Base-by-base conservation (phyloP, 1,140 invertebrate species). In the Zaprionus camerounensis region DNA sequence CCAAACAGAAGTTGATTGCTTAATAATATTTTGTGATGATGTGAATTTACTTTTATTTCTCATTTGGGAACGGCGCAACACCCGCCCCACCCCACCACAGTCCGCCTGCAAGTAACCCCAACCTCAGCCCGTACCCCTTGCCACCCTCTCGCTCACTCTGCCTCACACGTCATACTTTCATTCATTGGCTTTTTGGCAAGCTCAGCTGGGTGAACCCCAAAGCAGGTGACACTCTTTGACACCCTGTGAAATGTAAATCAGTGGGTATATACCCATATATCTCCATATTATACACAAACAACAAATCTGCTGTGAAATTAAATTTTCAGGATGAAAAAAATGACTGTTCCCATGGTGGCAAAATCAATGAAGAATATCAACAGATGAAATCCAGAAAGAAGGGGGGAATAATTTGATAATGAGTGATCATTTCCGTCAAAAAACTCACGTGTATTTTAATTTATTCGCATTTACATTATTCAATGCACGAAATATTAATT, bases 11-110 rank as follows among this genome's bases (percentile, higher is more conserved):
- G 85, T 84, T 88, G 84, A 88, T 88, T 88, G 84, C 84, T 88
- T 88, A 88, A 88, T 88, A 88, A 90, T 88, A 88, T 88, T 88
- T 88, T 90, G 84, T 90, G 84, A 88, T 88, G 84, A 88, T 88
- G 84, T 90, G 81, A 88, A 88, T 88, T 90, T 88, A 88, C 78
- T 88, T 88, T 88, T 88, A 88, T 88, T 84, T 84, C 85, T 84
- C 84, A 81, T 88, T 88, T 88, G 85, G 85, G 84, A 78, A 70
- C 64, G 64, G 28, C 31, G 44, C 51, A 6, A 2, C 57, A 53
- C n/a, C 61, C 44, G 1, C 36, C 15, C 36, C 36, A 11, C 31
- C 58, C 7, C 56, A 5, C 34, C 31, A 38, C 26, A 46, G 2
- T 28, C 28, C 49, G 15, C 28, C 22, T 11, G 38, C n/a, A 64